A percentile compares a stretch with the other conserved stretches of the same genome.
Conservation (phyloP, 2,113 vertebrate genomes). For the Entelurus aequoreus region DNA sequence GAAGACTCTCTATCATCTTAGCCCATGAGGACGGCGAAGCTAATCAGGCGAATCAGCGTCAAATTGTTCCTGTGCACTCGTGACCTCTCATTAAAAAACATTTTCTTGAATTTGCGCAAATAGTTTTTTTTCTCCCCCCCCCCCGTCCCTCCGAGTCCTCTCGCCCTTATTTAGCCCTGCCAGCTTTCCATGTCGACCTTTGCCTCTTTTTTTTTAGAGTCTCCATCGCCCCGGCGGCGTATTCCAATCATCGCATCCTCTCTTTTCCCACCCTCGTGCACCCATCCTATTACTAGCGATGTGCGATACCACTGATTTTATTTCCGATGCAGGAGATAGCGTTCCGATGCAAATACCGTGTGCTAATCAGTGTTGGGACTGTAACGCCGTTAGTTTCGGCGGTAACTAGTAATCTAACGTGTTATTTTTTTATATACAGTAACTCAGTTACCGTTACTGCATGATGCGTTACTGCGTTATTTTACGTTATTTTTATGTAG, state of each 20-base stretch:
- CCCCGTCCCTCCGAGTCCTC: neutral
- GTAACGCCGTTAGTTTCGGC: too few relatives aligned
- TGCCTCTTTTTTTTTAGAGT: slow-evolving; percentile 31
- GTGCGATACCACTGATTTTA: too few relatives aligned
- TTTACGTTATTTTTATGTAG: too few relatives aligned
- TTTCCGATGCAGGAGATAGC: too few relatives aligned
- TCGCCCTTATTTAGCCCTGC: neutral
- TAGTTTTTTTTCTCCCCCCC: slow-evolving; percentile 16
- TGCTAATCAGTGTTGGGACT: too few relatives aligned
- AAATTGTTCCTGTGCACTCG: slow-evolving; percentile 16
- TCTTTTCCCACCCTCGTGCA: slow-evolving; percentile 27
- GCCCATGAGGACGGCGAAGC: slow-evolving; percentile 8
- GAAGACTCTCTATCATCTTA: slow-evolving; percentile 6
- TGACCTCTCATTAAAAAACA: slow-evolving; percentile 38
- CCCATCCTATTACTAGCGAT: slow-evolving; percentile 41
- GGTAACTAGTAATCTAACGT: too few relatives aligned
- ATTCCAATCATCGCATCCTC: slow-evolving; percentile 42
- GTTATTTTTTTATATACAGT: too few relatives aligned
- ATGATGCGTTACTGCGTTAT: too few relatives aligned
- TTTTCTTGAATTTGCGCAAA: slow-evolving; percentile 26
- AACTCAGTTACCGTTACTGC: too few relatives aligned
- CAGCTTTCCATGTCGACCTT: slow-evolving; percentile 46
- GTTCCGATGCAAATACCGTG: too few relatives aligned
- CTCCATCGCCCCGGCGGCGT: slow-evolving; percentile 29
- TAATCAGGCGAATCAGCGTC: slow-evolving; percentile 47